These are phyloP conservation scores for Scarus forsteni DNA, from an alignment of 2,797 vertebrate genomes.

Conservation along the genomic window DNA sequence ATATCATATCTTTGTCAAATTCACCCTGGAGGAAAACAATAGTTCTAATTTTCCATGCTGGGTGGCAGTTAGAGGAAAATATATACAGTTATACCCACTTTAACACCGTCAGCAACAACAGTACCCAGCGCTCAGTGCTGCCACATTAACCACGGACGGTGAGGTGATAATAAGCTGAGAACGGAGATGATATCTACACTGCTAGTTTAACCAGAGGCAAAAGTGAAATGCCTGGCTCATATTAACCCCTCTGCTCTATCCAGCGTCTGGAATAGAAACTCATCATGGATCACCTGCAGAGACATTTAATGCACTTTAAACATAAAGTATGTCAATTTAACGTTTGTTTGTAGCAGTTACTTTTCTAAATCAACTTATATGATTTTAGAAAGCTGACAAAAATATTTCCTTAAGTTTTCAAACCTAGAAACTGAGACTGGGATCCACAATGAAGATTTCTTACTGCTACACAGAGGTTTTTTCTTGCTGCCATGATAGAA, in stretches of 20 bases:
- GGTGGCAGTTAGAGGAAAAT: constrained; percentile 23
- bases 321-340: neutral
- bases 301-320: neutral
- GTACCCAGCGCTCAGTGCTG: constrained; percentile 19
- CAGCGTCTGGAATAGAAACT: neutral
- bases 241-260: constrained; percentile 8
- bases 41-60: constrained; percentile 3
- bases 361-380: too few species aligned
- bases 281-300: constrained; percentile 3
- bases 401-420: too few species aligned
- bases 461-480: too few species aligned
- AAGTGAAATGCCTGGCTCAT: constrained; percentile 10
- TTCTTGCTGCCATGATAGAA: too few species aligned
- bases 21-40: constrained; percentile 19
- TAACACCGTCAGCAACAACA: constrained; percentile 28
- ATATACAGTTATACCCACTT: constrained; percentile 21
- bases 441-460: too few species aligned
- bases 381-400: too few species aligned
- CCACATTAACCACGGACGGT: constrained; percentile 14
- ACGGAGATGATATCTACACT: constrained; percentile 26
- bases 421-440: too few species aligned
- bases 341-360: too few species aligned
- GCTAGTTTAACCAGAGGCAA: constrained; percentile 14
- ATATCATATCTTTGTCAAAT: constrained; percentile 30
- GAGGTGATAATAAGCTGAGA: constrained; percentile 34